Percentiles rank a stretch among this genome's conserved stretches.
phyloP scores from a whole-genome alignment of 2,888 invertebrate species.

The Perizoma affinitatum region DNA sequence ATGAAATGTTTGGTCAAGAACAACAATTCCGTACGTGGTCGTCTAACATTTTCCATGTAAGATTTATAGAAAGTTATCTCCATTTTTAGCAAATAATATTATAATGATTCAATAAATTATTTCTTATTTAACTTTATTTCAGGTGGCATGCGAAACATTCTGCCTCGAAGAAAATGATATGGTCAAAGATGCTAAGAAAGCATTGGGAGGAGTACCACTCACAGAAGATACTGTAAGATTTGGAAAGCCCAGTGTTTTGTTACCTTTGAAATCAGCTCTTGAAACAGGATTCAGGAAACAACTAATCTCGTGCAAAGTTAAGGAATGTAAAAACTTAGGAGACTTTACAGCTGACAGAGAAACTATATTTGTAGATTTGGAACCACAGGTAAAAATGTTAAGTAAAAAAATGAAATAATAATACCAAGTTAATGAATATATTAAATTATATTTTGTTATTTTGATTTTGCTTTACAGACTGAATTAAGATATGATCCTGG shows the following conservation, averaged over 20 bases:
- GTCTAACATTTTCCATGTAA: constrained; percentile 92
- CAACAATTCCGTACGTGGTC: constrained; percentile 96
- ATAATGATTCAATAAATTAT: too few relatives aligned
- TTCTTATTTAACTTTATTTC: constrained; percentile 10
- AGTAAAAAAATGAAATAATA: background rate
- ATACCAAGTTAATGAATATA: background rate
- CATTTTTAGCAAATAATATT: too few relatives aligned
- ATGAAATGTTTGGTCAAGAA: constrained; percentile 97
- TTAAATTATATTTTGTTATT: background rate
- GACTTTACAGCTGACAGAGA: constrained; percentile 80
- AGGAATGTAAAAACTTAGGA: constrained; percentile 84
- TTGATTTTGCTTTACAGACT: constrained; percentile 49
- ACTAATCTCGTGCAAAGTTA: constrained; percentile 80
- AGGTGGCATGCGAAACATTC: constrained; percentile 96
- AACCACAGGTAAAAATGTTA: constrained; percentile 63
- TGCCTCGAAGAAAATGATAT: constrained; percentile 95
- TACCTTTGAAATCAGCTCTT: constrained; percentile 58
- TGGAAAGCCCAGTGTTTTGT: constrained; percentile 75
- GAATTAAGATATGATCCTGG: constrained; percentile 92
- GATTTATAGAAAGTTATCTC: constrained; percentile 34
- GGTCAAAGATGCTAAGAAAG: constrained; percentile 90
- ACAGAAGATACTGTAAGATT: constrained; percentile 90
- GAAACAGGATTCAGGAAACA: constrained; percentile 66
- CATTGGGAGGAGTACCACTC: constrained; percentile 88
- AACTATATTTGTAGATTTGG: constrained; percentile 85